These are phyloP conservation scores for Pseudopipra pipra DNA, from an alignment of 2,113 vertebrate species.

Conservation along the genomic window DNA sequence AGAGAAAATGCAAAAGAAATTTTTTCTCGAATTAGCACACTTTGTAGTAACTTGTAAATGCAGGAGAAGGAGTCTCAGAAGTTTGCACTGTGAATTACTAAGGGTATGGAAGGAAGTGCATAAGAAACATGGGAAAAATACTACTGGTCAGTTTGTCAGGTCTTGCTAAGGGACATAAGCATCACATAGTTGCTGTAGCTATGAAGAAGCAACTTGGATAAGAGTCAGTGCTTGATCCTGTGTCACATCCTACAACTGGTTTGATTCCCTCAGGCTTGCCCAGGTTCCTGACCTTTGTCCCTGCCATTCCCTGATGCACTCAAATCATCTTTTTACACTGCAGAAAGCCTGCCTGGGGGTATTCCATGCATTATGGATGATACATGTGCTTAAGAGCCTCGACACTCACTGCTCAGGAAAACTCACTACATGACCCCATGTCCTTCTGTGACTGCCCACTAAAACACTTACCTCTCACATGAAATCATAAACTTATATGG, in stretches of 20 bases:
- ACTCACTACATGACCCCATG: fast-evolving
- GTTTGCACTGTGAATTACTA: background rate
- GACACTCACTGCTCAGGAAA: fast-evolving
- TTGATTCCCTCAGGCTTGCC: background rate
- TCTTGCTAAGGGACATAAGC: background rate
- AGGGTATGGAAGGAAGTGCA: background rate
- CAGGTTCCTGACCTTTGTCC: background rate
- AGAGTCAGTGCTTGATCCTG: background rate
- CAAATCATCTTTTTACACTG: background rate
- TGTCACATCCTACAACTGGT: background rate
- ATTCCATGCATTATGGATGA: background rate
- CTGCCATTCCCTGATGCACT: background rate
- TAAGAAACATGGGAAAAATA: background rate
- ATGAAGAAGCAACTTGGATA: background rate
- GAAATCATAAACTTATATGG: background rate
- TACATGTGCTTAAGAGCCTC: background rate
- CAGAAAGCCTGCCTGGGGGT: background rate
- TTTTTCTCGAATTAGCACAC: background rate
- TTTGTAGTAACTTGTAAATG: background rate
- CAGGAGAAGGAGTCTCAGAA: background rate
- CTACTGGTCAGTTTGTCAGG: background rate
- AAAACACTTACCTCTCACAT: background rate
- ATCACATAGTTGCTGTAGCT: background rate
- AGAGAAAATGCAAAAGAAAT: background rate
- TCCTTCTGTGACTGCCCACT: background rate